Percentiles rank a stretch among this genome's conserved stretches.
Evolutionary conservation across 2,888 invertebrate genomes (phyloP).

Genomic region (Heliconius charithonia): DNA sequence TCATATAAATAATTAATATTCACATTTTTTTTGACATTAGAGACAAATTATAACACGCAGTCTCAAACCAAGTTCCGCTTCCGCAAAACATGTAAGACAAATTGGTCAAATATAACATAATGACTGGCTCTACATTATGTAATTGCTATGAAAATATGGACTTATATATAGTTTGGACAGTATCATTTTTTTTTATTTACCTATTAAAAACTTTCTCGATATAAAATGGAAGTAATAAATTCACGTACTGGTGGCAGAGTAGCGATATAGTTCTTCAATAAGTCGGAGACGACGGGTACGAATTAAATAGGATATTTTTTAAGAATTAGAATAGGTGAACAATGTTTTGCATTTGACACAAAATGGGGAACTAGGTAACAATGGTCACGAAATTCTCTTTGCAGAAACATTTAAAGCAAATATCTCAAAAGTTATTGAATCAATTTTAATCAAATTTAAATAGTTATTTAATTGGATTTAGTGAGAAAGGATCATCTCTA

Average conservation of each 20-base stretch:
- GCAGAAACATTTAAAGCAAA: not conserved
- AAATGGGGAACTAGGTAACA: not conserved
- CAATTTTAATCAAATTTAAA: not conserved
- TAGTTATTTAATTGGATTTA: not conserved
- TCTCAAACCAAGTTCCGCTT: not conserved
- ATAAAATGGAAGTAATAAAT: not conserved
- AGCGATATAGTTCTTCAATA: not conserved
- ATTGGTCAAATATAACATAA: slow-evolving; percentile 13
- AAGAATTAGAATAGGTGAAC: too few species aligned
- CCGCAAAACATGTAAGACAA: not conserved
- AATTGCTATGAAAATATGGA: not conserved
- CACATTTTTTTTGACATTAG: not conserved
- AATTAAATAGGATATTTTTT: too few species aligned
- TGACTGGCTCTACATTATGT: slow-evolving; percentile 3
- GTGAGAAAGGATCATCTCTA: too few species aligned
- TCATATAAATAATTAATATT: too few species aligned
- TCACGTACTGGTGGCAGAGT: not conserved
- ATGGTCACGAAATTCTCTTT: not conserved
- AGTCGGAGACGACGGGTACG: not conserved
- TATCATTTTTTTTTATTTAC: not conserved
- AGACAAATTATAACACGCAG: not conserved
- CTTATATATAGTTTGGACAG: too few species aligned
- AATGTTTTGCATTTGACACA: not conserved
- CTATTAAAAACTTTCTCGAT: not conserved
- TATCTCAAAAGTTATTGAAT: not conserved